Percentiles rank a stretch among this genome's conserved stretches.
These are phyloP conservation scores for Sebastes steindachneri DNA, from an alignment of 2,797 vertebrate species.

Conservation along the genomic window DNA sequence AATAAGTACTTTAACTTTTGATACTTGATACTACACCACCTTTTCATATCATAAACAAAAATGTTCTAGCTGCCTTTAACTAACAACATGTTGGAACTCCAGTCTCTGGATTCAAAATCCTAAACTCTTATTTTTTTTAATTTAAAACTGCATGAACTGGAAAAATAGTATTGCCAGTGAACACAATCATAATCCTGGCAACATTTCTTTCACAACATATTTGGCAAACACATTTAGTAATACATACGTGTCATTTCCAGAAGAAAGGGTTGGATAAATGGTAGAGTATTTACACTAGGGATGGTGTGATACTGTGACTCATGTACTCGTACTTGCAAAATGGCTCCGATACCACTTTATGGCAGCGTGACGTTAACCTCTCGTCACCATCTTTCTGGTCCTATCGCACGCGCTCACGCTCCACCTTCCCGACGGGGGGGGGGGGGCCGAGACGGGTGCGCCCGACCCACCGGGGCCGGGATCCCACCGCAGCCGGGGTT, in stretches of 20 bases:
- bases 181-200: background rate
- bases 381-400: too few species aligned
- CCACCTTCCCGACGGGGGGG: too few species aligned
- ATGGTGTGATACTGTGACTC: too few species aligned
- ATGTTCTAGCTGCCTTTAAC: background rate
- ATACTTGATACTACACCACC: too few species aligned
- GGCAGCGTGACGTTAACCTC: too few species aligned
- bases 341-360: too few species aligned
- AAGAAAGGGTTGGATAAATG: background rate
- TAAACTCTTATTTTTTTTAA: background rate
- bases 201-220: background rate
- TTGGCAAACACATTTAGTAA: background rate
- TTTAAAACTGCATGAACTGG: background rate
- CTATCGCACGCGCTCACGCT: too few species aligned
- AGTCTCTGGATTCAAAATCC: background rate
- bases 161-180: background rate
- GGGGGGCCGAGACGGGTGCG: too few species aligned
- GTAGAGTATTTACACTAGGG: background rate
- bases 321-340: too few species aligned
- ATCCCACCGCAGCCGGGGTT: too few species aligned
- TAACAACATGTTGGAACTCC: background rate
- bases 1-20: too few species aligned
- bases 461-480: too few species aligned
- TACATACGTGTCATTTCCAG: background rate
- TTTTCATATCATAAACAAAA: background rate